Evolutionary conservation across 1,140 invertebrate species (phyloP).

Genomic region (Cataglyphis hispanica): DNA sequence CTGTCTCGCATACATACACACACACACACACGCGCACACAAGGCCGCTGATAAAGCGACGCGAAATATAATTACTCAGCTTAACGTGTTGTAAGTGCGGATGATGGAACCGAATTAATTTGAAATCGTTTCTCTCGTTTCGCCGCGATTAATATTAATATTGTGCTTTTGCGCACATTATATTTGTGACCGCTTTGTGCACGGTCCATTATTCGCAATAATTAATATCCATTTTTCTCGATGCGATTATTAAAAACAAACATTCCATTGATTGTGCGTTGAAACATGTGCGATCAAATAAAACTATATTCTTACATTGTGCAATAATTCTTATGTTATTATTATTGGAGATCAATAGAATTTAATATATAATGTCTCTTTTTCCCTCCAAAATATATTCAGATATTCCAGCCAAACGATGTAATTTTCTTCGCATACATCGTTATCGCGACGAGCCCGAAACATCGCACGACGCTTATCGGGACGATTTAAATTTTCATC

Average conservation of each 20-base stretch:
- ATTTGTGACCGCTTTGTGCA: neutral
- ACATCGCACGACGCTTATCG: conserved; percentile 38
- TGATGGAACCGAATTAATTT: conserved; percentile 49
- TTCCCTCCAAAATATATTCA: neutral
- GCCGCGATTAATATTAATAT: conserved; percentile 38
- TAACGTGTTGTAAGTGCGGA: conserved; percentile 54
- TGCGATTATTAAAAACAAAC: neutral
- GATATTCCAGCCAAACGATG: neutral
- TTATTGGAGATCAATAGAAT: neutral
- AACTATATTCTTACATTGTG: neutral
- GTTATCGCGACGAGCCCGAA: conserved; percentile 6
- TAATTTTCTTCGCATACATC: neutral
- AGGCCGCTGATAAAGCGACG: conserved; percentile 50
- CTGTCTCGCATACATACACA: too few relatives aligned
- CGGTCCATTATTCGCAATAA: conserved; percentile 26
- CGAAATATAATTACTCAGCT: conserved; percentile 56
- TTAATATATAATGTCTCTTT: neutral
- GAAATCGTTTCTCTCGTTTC: conserved; percentile 19
- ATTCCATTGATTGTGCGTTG: neutral
- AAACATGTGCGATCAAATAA: neutral
- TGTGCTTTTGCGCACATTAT: conserved; percentile 27
- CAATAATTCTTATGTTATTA: neutral
- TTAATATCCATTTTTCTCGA: conserved; percentile 18
- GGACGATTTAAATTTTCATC: conserved; percentile 63
- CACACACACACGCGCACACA: neutral